Base-by-base conservation (phyloP, 2,888 invertebrate genomes). In the Cryptocephalus moraei region DNA sequence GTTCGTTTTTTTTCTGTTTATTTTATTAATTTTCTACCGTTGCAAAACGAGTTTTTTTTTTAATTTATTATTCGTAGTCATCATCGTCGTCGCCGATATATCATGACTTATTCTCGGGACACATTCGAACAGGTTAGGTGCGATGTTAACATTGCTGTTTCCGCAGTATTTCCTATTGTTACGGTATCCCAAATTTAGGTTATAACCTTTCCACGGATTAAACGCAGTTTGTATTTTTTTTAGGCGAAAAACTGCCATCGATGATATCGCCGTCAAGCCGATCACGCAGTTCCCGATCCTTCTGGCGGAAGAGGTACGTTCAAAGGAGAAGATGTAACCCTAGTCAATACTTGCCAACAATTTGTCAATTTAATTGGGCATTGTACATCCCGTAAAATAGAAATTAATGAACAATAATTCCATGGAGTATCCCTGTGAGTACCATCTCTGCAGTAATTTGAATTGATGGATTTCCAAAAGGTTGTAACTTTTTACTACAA, bases 191-290 rank as follows among this genome's bases (percentile, higher is more conserved):
- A 34, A 34, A 45, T 46, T 44, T 48, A 4, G 34, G 34, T 44
- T 46, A 36, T 36, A 36, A 36, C 6, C 36, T 13, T 36, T 34
- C 33, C 41, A 41, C 6, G 36, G 12, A 36, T 36, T 36, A 11
- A 36, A 11, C n/a, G 12, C 2, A 36, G 51, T 50, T 45, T 49
- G 39, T 46, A 32, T 31, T 31, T 32, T n/a, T 52, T 57, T 52
- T 55, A 86, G 88, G 68, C 78, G 83, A 62, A 80, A 81, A 56
- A 70, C 80, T 34, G 86, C 83, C 39, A 65, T 86, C 56, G 81
- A 86, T 65, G 87, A 90, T 60, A 81, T 91, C 51, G 91, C 92
- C n/a, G 91, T 93, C 32, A 89, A 87, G 66, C 91, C 91, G 8
- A 78, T 92, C 45, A 84, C 84, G 22, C 87, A 86, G 68, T 93